These are phyloP conservation scores for Saccostrea cuccullata DNA, from an alignment of 1,140 invertebrate species.

Conservation along the genomic window DNA sequence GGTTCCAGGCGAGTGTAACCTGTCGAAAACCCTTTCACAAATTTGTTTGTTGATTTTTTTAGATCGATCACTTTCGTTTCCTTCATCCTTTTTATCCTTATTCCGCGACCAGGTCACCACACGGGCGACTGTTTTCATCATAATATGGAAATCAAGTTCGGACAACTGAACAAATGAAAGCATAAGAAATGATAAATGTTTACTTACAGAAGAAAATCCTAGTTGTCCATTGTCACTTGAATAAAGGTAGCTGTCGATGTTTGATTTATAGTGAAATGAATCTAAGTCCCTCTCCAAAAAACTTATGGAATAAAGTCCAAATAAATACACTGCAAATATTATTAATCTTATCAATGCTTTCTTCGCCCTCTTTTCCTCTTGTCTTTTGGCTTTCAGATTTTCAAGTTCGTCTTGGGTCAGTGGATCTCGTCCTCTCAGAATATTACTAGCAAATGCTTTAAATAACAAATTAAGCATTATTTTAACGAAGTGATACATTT, in stretches of 20 bases:
- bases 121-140: too few relatives aligned
- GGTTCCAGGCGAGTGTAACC: too few relatives aligned
- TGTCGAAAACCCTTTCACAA: too few relatives aligned
- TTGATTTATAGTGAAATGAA: conserved; percentile 44
- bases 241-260: conserved; percentile 49
- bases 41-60: too few relatives aligned
- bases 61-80: too few relatives aligned
- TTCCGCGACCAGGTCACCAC: too few relatives aligned
- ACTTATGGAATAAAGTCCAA: conserved; percentile 49
- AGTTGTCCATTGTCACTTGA: not conserved
- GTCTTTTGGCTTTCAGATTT: not conserved
- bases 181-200: not conserved
- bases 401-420: conserved; percentile 8
- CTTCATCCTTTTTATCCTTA: too few relatives aligned
- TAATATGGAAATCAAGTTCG: too few relatives aligned
- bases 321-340: conserved; percentile 44
- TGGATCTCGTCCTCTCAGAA: not conserved
- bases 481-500: too few relatives aligned
- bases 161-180: not conserved
- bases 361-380: conserved; percentile 43
- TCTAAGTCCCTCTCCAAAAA: conserved; percentile 51
- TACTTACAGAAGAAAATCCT: conserved; percentile 34
- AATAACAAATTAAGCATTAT: not conserved
- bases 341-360: conserved; percentile 41
- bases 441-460: not conserved